Evolutionary conservation across 23 tunicate species (phyloP).

Genomic region (Aplidium turbinatum): DNA sequence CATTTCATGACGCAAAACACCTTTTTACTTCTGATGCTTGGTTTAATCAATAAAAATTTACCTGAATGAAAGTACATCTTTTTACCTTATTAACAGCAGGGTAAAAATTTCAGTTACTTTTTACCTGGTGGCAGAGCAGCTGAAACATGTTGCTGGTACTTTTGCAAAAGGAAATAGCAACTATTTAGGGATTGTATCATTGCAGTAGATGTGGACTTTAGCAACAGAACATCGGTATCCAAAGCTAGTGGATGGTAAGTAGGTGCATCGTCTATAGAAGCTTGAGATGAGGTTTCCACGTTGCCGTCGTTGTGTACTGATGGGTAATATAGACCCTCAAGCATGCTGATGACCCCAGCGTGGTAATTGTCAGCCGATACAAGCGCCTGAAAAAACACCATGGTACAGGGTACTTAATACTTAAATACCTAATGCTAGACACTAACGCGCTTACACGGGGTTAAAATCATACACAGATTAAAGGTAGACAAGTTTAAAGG

Average conservation of each 20-base stretch:
- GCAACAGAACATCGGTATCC: slow-evolving; percentile 70
- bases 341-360: slow-evolving; percentile 73
- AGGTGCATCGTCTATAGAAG: background rate
- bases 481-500: no score
- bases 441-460: no score
- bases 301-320: background rate
- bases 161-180: slow-evolving; percentile 56
- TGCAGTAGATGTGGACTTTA: slow-evolving; percentile 73
- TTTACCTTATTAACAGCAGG: no score
- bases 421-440: no score
- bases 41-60: no score
- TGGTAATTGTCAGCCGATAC: slow-evolving; percentile 82
- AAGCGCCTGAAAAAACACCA: slow-evolving; percentile 42
- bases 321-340: slow-evolving; percentile 42
- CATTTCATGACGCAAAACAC: no score
- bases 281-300: background rate
- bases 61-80: no score
- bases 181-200: slow-evolving; percentile 49
- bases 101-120: no score
- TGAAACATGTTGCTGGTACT: slow-evolving; percentile 28
- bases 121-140: slow-evolving; percentile 70
- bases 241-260: slow-evolving; percentile 25
- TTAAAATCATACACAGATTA: no score
- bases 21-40: no score
- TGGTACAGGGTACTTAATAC: background rate